A percentile compares a stretch with the other conserved stretches of the same genome.
phyloP scores from a whole-genome alignment of 2,797 vertebrate species.

The Enoplosus armatus region DNA sequence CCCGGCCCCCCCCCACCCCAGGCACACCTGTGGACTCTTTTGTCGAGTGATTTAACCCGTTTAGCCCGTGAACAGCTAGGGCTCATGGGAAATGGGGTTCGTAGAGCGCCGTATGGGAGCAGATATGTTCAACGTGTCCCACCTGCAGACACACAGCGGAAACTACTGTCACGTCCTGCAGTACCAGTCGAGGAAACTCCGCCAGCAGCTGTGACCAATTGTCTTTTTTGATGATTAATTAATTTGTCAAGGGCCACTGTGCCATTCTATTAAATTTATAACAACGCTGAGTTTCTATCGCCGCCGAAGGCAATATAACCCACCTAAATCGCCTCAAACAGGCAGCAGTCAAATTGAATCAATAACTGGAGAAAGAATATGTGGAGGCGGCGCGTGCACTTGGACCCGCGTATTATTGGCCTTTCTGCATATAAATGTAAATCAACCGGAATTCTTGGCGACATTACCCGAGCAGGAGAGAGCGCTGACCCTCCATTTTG shows the following conservation, averaged over 20 bases:
- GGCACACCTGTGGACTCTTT: too few species aligned
- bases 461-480: constrained; percentile 45
- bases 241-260: constrained; percentile 47
- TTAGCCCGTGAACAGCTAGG: too few species aligned
- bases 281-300: constrained; percentile 23
- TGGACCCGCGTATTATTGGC: constrained; percentile 33
- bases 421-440: constrained; percentile 66
- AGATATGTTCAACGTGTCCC: background rate
- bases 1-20: too few species aligned
- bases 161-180: background rate
- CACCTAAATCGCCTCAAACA: constrained; percentile 27
- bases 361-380: constrained; percentile 37
- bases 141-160: background rate
- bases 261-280: constrained; percentile 49
- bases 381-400: constrained; percentile 1
- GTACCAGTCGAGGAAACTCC: background rate
- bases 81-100: too few species aligned
- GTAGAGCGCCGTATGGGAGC: too few species aligned
- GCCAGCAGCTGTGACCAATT: constrained; percentile 38
- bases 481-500: constrained; percentile 56
- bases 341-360: constrained; percentile 52
- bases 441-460: constrained; percentile 45
- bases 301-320: constrained; percentile 29
- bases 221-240: constrained; percentile 62
- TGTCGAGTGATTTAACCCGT: too few species aligned